Evolutionary conservation across 2,797 vertebrate genomes (phyloP), one percentile per base, ranked within the genome.

Genomic region (Sebastes trivittatus): DNA sequence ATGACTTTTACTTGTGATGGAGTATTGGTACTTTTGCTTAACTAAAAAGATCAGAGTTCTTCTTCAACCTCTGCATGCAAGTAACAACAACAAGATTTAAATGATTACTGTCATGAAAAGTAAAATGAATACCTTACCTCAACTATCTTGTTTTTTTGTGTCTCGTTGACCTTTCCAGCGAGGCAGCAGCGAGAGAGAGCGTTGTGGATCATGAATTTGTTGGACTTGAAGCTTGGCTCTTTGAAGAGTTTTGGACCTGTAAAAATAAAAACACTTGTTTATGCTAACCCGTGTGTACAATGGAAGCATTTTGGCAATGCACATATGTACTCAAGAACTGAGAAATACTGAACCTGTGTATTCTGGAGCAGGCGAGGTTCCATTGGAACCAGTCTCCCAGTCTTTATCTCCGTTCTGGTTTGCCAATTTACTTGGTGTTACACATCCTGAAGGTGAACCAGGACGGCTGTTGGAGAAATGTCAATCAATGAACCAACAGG

Each of bases 171-270:
- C 82, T 96, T 98, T 36, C 97, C 97, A 0, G 97, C 97, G 46
- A 98, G 95, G 86, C 97, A 98, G 93, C 97, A 98, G 89, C 97
- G 97, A 0, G 97, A 96, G 16, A 98, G 94, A 11, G 97, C 97
- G 0, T 96, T 98, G 91, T 98, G 96, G 86, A 98, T 97, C 82
- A 98, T 98, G 87, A 97, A 98, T 80, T 98, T 98, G 93, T 98
- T 98, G 76, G 97, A 98, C 89, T 98, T 98, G 76, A 97, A 97
- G 64, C 97, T 98, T 4, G 97, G 97, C 84, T 98, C 97, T 89
- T 98, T 98, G 77, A 97, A 98, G 52, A 98, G 95, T 78, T 97
- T 97, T 0, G 96, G 97, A 52, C 97, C 97, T 98, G 72, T 6
- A 76, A 77, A 75, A 6, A 68, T 22, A 58, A 77, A 84, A 20